Conservation (phyloP, 2,113 vertebrate species). For the Neopipo cinnamomea region DNA sequence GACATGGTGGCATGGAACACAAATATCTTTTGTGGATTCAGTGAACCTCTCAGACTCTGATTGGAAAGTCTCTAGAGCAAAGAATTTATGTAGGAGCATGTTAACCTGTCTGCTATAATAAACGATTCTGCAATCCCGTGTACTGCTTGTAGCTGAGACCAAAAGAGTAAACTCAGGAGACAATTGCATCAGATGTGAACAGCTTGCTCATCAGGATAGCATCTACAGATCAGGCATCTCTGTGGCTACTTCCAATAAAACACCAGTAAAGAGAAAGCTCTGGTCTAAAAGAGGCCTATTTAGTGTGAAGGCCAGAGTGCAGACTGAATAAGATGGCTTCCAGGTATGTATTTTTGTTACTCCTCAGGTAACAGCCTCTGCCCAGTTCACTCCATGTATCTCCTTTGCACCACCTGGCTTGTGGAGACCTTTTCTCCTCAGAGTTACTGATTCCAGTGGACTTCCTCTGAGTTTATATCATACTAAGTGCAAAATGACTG, state of each 20-base stretch:
- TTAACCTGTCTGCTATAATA: background rate
- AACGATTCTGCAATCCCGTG: background rate
- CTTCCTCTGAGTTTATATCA: background rate
- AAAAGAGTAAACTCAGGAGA: background rate
- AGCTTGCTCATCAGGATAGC: background rate
- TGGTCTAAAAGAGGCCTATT: background rate
- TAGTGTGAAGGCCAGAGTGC: background rate
- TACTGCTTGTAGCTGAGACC: background rate
- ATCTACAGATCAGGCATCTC: background rate
- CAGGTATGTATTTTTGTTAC: background rate
- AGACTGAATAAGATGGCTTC: accelerated
- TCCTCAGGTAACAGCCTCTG: background rate
- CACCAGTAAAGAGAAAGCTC: background rate
- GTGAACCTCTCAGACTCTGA: background rate
- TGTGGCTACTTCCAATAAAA: background rate
- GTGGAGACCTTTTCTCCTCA: background rate
- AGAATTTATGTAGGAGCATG: background rate
- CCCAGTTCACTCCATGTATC: background rate
- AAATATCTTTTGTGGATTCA: background rate
- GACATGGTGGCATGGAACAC: background rate
- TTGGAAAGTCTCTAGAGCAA: background rate
- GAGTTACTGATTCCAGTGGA: background rate
- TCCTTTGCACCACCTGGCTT: background rate
- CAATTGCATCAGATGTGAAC: background rate
- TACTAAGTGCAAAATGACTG: background rate